Conservation (phyloP, 2,888 invertebrate genomes). For the Drosophila emarginata region DNA sequence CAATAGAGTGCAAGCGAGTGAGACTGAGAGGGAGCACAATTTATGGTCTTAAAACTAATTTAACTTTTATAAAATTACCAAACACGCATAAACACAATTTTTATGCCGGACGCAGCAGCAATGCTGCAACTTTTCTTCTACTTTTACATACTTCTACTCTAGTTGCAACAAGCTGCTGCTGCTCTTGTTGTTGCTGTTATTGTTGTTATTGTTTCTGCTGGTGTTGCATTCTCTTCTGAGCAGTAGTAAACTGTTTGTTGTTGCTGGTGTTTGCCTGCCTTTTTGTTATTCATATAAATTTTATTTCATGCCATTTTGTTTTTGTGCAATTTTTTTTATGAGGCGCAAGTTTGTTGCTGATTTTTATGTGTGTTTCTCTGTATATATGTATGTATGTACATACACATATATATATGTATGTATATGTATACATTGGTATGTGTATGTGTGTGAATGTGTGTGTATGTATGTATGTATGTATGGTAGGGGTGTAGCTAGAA, state of each 20-base stretch:
- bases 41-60: slow-evolving; percentile 78
- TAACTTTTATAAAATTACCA: slow-evolving; percentile 78
- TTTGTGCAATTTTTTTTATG: slow-evolving; percentile 72
- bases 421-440: background rate
- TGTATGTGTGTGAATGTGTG: background rate
- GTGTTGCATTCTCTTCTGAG: slow-evolving; percentile 13
- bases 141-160: background rate
- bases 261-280: slow-evolving; percentile 18
- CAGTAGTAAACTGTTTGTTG: slow-evolving; percentile 66
- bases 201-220: background rate
- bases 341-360: slow-evolving; percentile 75
- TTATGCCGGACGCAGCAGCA: slow-evolving; percentile 77
- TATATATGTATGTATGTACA: background rate
- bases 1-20: background rate
- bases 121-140: slow-evolving; percentile 28
- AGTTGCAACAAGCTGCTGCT: slow-evolving; percentile 48
- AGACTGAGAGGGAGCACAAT: slow-evolving; percentile 52
- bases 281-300: slow-evolving; percentile 77
- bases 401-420: background rate
- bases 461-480: background rate
- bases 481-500: background rate
- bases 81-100: slow-evolving; percentile 79
- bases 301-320: slow-evolving; percentile 72
- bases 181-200: slow-evolving; percentile 28
- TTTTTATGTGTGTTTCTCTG: slow-evolving; percentile 56